Base-by-base conservation (phyloP, 2,888 invertebrate genomes). In the Yponomeuta plumbellus region DNA sequence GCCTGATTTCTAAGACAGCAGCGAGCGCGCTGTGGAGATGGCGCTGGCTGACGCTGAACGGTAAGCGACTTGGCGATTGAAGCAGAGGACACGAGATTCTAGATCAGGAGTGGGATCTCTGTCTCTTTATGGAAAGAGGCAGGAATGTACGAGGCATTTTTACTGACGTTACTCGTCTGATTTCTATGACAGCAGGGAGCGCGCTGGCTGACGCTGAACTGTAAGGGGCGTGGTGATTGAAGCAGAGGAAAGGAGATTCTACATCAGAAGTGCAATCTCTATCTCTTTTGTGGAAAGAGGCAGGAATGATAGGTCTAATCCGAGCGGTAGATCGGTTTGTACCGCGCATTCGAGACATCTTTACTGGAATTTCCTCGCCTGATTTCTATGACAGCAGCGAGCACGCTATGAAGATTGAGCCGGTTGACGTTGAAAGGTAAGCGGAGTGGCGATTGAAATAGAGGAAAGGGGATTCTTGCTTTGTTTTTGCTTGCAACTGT, bases 141-240 rank as follows among this genome's bases (percentile, higher is more conserved):
- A 2, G 93, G 94, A n/a, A n/a, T n/a, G n/a, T n/a, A n/a, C n/a
- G n/a, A n/a, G n/a, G n/a, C n/a, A 95, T 98, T 69, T 99, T 99
- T 88, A 97, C 97, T 0, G 97, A 97, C 0, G 93, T 98, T 98
- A 97, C 88, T 95, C 97, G 2, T 88, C 99, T 44, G 98, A 98
- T 83, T 94, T 95, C 75, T 95, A 95, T 76, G 94, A 95, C 76
- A 92, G 92, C 69, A 98, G 98, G 1, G 95, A 97, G 78, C 85
- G 92, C 71, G 95, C 95, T 98, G 21, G 92, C 93, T 57, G 92
- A 96, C 71, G 97, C 98, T 0, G 94, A 96, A 66, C 93, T 94
- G 86, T 98, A 86, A 83, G 94, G 93, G 6, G n/a, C n/a, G n/a
- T n/a, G n/a, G n/a, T n/a, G n/a, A n/a, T n/a, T n/a, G n/a, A n/a